These are phyloP conservation scores for Myopa tessellatipennis DNA, from an alignment of 2,888 invertebrate genomes.

Conservation along the genomic window DNA sequence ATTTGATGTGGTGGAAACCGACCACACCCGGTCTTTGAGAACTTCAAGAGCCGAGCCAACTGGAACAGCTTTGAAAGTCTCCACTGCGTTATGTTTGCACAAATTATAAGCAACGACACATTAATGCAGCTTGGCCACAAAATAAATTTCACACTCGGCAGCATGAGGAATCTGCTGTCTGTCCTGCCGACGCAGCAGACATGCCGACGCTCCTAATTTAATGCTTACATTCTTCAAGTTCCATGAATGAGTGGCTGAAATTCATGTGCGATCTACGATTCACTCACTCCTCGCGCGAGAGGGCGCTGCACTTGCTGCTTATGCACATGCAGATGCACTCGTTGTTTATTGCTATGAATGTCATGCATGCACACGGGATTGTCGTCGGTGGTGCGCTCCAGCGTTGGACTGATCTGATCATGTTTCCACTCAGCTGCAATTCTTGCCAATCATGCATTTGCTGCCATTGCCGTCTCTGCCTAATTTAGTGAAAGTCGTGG, in stretches of 20 bases:
- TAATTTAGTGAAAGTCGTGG: constrained; percentile 34
- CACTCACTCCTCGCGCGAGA: background rate
- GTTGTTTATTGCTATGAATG: background rate
- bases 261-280: background rate
- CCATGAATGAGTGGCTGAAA: constrained; percentile 24
- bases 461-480: constrained; percentile 4
- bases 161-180: constrained; percentile 41
- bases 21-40: too few species aligned
- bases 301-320: background rate
- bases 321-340: background rate
- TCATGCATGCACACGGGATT: background rate
- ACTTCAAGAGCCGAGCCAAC: too few species aligned
- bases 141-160: constrained; percentile 53
- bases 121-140: constrained; percentile 1
- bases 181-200: background rate
- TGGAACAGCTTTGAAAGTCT: too few species aligned
- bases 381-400: constrained; percentile 14
- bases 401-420: constrained; percentile 4
- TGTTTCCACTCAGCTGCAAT: constrained; percentile 20
- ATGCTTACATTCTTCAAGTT: constrained; percentile 27
- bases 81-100: background rate
- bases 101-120: background rate
- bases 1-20: too few species aligned
- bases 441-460: constrained; percentile 31
- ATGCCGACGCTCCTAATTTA: constrained; percentile 30